Percentiles rank a stretch among this genome's conserved stretches.
Evolutionary conservation across 1,140 invertebrate genomes (phyloP).

Genomic region (Eciton burchellii): DNA sequence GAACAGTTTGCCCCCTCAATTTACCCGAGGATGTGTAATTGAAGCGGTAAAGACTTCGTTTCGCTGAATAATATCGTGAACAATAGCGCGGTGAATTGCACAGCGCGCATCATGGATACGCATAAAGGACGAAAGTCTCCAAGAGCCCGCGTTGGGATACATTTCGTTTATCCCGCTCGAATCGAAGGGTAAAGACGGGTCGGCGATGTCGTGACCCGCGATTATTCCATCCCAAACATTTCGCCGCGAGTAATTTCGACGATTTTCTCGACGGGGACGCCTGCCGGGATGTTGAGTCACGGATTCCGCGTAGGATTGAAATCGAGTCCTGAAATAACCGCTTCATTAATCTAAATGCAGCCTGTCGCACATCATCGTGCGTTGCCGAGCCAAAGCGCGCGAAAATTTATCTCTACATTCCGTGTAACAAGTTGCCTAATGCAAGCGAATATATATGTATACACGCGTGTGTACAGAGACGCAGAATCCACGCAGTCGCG

Average conservation of each 20-base stretch:
- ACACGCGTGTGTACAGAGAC: not conserved
- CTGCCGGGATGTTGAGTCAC: conserved; percentile 35
- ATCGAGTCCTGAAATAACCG: conserved; percentile 48
- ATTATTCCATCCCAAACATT: not conserved
- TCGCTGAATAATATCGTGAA: conserved; percentile 3
- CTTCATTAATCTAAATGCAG: conserved; percentile 57
- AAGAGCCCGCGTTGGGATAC: not conserved
- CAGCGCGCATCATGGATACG: not conserved
- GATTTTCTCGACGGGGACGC: conserved; percentile 15
- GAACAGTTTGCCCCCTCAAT: conserved; percentile 35
- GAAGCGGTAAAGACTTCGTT: conserved; percentile 2
- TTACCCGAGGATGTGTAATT: conserved; percentile 33
- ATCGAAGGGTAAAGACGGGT: not conserved
- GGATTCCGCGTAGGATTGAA: conserved; percentile 34
- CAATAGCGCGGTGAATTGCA: conserved; percentile 9
- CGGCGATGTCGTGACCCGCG: not conserved
- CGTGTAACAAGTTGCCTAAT: conserved; percentile 32
- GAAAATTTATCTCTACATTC: conserved; percentile 58
- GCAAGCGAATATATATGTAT: not conserved
- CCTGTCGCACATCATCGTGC: conserved; percentile 32
- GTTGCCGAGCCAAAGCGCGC: conserved; percentile 49
- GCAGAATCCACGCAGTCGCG: not conserved
- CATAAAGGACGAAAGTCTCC: not conserved
- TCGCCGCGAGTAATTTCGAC: not conserved
- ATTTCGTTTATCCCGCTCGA: too few relatives aligned